Evolutionary conservation across 2,888 invertebrate genomes (phyloP).

Genomic region (Caradrina clavipalpis): DNA sequence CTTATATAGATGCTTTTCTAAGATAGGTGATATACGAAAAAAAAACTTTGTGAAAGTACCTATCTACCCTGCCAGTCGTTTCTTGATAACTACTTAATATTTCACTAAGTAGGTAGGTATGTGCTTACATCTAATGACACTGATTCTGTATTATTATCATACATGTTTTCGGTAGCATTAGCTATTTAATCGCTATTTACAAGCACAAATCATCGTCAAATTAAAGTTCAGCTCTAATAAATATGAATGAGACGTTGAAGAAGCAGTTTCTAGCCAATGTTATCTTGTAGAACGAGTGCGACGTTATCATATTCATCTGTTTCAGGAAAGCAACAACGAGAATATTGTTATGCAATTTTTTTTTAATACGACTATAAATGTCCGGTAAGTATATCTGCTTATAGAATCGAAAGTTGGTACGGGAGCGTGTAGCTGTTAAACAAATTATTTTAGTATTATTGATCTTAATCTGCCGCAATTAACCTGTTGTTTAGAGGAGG

Average conservation of each 20-base stretch:
- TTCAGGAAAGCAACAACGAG: constrained; percentile 49
- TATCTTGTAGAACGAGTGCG: constrained; percentile 54
- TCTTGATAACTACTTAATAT: neutral
- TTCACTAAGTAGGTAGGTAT: neutral
- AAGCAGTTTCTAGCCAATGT: constrained; percentile 47
- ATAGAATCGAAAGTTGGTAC: constrained; percentile 52
- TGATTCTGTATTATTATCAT: constrained; percentile 1
- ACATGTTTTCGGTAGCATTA: constrained; percentile 14
- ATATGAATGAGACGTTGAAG: constrained; percentile 58
- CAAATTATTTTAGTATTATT: constrained; percentile 78
- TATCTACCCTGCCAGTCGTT: neutral
- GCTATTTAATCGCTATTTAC: constrained; percentile 17
- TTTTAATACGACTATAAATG: constrained; percentile 47
- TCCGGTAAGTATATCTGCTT: constrained; percentile 41
- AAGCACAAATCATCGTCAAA: constrained; percentile 39
- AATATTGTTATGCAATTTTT: constrained; percentile 63
- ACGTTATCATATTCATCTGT: constrained; percentile 60
- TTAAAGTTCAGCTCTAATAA: constrained; percentile 62
- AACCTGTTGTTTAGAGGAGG: constrained; percentile 73
- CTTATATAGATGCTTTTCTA: constrained; percentile 49
- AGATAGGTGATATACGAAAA: constrained; percentile 41
- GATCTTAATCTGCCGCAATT: constrained; percentile 78
- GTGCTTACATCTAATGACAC: neutral
- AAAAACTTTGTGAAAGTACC: constrained; percentile 27
- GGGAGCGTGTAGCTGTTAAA: constrained; percentile 68